phyloP scores from a whole-genome alignment of 2,113 vertebrate genomes.

The Herpailurus yagouaroundi region DNA sequence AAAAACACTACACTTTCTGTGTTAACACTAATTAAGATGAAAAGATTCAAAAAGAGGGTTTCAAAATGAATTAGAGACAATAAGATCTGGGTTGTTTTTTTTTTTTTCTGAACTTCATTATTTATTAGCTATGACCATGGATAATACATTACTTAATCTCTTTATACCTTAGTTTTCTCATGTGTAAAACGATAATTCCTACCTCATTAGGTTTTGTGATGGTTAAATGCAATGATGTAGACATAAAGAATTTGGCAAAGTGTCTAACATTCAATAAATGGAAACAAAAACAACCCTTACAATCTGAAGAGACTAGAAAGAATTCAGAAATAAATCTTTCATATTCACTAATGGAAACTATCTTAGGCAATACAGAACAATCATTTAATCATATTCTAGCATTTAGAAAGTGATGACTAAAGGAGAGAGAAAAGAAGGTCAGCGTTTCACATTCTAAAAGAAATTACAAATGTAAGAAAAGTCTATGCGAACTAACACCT shows the following conservation, averaged over 20 bases:
- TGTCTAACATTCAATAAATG: background rate
- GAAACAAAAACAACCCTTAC: background rate
- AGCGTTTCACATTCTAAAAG: background rate
- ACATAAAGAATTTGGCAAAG: background rate
- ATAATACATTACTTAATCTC: background rate
- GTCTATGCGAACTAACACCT: background rate
- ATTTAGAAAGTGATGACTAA: background rate
- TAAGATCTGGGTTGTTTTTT: background rate
- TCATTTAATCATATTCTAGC: background rate
- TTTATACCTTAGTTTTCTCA: background rate
- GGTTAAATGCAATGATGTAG: background rate
- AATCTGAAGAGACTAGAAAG: slow-evolving; percentile 4
- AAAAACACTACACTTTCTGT: background rate
- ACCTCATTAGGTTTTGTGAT: background rate
- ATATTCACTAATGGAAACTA: slow-evolving; percentile 21
- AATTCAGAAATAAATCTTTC: background rate
- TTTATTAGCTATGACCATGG: background rate
- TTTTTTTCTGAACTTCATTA: background rate
- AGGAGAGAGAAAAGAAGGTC: background rate
- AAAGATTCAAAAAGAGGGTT: background rate
- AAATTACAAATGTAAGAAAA: background rate
- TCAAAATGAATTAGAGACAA: background rate
- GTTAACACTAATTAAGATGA: background rate
- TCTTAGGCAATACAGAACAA: background rate
- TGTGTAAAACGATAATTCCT: background rate